Evolutionary conservation across 1,140 invertebrate genomes (phyloP), one percentile per base, ranked within the genome.

Genomic region (Drosophila oshimai): DNA sequence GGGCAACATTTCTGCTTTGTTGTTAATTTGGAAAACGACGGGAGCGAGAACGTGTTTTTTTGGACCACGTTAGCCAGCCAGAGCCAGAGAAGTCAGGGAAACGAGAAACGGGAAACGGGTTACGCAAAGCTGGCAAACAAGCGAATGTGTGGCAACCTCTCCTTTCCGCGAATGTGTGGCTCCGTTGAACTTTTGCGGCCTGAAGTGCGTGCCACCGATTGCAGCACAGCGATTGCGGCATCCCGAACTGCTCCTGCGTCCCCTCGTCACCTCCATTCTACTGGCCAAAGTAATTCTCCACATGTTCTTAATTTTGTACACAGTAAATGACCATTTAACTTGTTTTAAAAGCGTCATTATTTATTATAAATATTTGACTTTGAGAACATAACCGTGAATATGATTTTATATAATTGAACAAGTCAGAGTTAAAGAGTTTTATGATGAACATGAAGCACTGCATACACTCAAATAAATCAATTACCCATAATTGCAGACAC

Each of bases 41-140:
- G 70, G 70, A 74, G 58, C 70, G 28, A 73, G 58, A 74, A 73
- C 70, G 60, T 73, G 70, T 71, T 58, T 67, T 55, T 49, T 69
- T 51, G 54, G 54, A 31, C 22, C 29, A 57, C 15, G 12, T 44
- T 53, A 10, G 31, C 31, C 47, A 24, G 22, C 7, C 34, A 17
- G 42, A 15, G 44, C 18, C 41, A 29, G 67, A 67, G 45, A 61
- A 69, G 51, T 6, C 34, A 33, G 33, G 42, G 6, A 22, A 33
- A 34, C 41, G n/a, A n/a, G n/a, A n/a, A n/a, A n/a, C 28, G 69
- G 49, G 29, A 65, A 74, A 74, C 70, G 49, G 45, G 70, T 74
- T 74, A 65, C 69, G 49, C 69, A 65, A 65, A 73, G 29, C 12
- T 20, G 44, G 13, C 6, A 12, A 42, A 22, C 50, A 33, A 46